phyloP scores from a whole-genome alignment of 2,888 invertebrate species.

The Vesta saturnalis region DNA sequence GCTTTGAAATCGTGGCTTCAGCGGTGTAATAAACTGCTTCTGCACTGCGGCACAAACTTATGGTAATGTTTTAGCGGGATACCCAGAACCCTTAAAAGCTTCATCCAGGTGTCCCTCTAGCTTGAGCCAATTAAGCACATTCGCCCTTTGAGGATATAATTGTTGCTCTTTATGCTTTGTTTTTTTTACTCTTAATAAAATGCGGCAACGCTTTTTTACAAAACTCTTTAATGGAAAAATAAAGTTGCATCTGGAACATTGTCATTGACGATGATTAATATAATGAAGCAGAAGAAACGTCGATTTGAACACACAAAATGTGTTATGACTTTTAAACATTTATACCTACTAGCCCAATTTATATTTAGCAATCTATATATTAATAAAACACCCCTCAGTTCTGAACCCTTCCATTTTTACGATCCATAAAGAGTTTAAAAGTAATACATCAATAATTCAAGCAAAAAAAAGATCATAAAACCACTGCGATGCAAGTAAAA shows the following conservation, averaged over 20 bases:
- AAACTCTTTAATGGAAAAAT: neutral
- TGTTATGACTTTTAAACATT: neutral
- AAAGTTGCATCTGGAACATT: neutral
- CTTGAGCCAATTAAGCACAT: constrained; percentile 37
- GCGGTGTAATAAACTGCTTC: constrained; percentile 42
- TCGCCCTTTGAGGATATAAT: constrained; percentile 40
- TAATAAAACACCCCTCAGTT: neutral
- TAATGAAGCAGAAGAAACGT: neutral
- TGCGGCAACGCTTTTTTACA: neutral
- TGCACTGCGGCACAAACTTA: constrained; percentile 43
- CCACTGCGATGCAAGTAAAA: neutral
- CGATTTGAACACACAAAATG: neutral
- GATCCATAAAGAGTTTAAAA: neutral
- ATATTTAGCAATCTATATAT: neutral
- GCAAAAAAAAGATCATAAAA: neutral
- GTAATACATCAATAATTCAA: neutral
- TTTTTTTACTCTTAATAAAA: constrained; percentile 20
- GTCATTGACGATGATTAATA: neutral
- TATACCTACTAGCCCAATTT: neutral
- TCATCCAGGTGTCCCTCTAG: constrained; percentile 35
- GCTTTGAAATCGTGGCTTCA: constrained; percentile 58
- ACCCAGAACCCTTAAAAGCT: constrained; percentile 26
- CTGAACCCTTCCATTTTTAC: neutral
- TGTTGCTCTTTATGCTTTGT: constrained; percentile 37
- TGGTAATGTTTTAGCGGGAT: constrained; percentile 30